phyloP scores from a whole-genome alignment of 2,797 vertebrate genomes.

The Poecilia gillii region DNA sequence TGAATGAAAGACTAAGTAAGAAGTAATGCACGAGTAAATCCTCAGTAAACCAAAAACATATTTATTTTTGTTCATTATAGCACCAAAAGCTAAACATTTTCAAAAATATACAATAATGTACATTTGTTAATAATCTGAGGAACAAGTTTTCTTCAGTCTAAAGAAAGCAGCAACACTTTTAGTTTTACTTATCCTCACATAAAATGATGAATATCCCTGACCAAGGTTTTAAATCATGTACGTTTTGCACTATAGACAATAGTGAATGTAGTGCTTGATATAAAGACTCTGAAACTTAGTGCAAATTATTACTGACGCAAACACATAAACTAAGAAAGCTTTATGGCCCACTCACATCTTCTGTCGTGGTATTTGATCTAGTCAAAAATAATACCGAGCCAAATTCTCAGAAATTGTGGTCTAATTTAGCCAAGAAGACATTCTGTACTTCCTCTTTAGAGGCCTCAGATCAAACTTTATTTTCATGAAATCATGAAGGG shows the following conservation, averaged over 20 bases:
- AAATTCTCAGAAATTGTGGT: neutral
- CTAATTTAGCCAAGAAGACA: neutral
- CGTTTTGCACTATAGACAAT: neutral
- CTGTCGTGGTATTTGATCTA: neutral
- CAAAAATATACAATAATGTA: too few species aligned
- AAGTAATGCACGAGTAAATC: neutral
- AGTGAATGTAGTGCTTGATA: neutral
- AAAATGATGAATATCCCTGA: neutral
- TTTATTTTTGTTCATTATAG: neutral
- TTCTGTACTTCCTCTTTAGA: neutral
- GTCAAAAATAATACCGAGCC: neutral
- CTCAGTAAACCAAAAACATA: neutral
- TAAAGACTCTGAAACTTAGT: neutral
- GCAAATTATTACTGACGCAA: neutral
- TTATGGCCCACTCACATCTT: neutral
- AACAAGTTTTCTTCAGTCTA: neutral
- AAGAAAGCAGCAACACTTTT: neutral
- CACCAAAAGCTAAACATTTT: neutral
- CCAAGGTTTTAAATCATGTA: neutral
- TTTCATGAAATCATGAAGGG: neutral
- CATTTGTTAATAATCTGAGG: neutral
- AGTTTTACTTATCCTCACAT: neutral
- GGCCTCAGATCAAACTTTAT: neutral
- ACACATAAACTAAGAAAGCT: neutral
- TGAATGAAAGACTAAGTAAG: neutral